Evolutionary conservation across 2,113 vertebrate genomes (phyloP), one percentile per base, ranked within the genome.

Genomic region (Nyctereutes procyonoides): DNA sequence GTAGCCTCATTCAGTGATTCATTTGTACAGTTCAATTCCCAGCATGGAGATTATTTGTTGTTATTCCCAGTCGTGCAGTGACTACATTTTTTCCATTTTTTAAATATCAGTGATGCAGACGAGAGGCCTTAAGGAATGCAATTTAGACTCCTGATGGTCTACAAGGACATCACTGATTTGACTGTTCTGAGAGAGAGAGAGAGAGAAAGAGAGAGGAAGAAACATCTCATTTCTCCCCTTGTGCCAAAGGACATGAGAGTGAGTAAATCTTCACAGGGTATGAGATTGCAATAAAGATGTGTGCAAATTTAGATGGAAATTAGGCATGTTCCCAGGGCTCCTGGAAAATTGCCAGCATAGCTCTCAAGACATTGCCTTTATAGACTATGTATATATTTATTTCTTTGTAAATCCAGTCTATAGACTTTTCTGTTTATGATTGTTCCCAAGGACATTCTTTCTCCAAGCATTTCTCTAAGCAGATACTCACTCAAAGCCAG

Each of bases 321-420:
- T 98, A 98, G 98, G 96, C 97, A 97, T 98, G 98, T 98, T 98
- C 87, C 96, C 90, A 97, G 93, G 97, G 97, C 98, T 98, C 96
- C 91, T 96, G 98, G 98, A 96, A 98, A 93, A 98, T 98, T 98
- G 96, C 97, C 97, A 97, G 85, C 88, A 88, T 56, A 95, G 95
- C 1, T 88, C 83, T 96, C 95, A 95, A 96, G 90, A 96, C 96
- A 69, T 88, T 74, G 95, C 95, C 93, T 98, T 98, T 96, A 98
- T 96, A 98, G 96, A 96, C 84, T 94, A 96, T 96, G 88, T 97
- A 96, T 97, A 73, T 97, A 97, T 98, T 96, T 98, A 97, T 98
- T 97, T 98, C 95, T 97, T 97, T 97, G 95, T 97, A 97, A 96
- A 96, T 92, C 69, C 73, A 92, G 71, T 88, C 96, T 97, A 90